A percentile compares a stretch with the other conserved stretches of the same genome.
These are phyloP conservation scores for Oryzias woworae DNA, from an alignment of 2,113 vertebrate species.

Conservation along the genomic window DNA sequence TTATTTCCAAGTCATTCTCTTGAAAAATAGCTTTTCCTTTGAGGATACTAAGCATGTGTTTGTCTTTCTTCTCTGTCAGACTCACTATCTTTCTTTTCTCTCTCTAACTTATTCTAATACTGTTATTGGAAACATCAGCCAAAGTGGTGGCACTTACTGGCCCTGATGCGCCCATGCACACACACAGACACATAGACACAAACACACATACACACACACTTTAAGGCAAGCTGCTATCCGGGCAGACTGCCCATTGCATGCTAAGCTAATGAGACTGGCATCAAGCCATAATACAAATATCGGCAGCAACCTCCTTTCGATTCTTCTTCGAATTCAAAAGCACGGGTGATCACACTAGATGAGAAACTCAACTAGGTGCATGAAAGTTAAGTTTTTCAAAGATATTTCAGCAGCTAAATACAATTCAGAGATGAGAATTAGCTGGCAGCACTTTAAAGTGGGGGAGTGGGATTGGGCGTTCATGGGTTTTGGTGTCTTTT, in stretches of 20 bases:
- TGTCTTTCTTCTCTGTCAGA: background rate
- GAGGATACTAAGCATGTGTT: constrained; percentile 10
- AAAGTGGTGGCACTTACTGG: constrained; percentile 68
- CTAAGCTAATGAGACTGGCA: constrained; percentile 77
- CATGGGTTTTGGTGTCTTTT: background rate
- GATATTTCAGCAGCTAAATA: constrained; percentile 23
- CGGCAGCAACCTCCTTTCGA: constrained; percentile 56
- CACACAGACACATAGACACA: constrained; percentile 3
- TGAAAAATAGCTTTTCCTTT: background rate
- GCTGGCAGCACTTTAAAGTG: constrained; percentile 11
- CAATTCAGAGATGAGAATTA: constrained; percentile 6
- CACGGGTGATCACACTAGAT: constrained; percentile 28
- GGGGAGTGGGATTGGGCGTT: background rate
- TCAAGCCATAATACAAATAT: constrained; percentile 64
- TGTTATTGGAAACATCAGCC: constrained; percentile 67
- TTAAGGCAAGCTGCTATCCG: constrained; percentile 24
- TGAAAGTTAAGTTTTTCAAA: constrained; percentile 11
- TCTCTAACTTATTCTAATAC: constrained; percentile 56
- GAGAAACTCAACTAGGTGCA: constrained; percentile 19
- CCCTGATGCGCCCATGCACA: constrained; percentile 36
- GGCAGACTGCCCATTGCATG: constrained; percentile 70
- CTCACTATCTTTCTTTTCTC: constrained; percentile 8
- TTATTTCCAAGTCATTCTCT: no score
- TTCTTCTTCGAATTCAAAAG: constrained; percentile 28
- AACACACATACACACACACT: constrained; percentile 12